Conservation (phyloP, 2,113 vertebrate genomes). For the Thomomys bottae region DNA sequence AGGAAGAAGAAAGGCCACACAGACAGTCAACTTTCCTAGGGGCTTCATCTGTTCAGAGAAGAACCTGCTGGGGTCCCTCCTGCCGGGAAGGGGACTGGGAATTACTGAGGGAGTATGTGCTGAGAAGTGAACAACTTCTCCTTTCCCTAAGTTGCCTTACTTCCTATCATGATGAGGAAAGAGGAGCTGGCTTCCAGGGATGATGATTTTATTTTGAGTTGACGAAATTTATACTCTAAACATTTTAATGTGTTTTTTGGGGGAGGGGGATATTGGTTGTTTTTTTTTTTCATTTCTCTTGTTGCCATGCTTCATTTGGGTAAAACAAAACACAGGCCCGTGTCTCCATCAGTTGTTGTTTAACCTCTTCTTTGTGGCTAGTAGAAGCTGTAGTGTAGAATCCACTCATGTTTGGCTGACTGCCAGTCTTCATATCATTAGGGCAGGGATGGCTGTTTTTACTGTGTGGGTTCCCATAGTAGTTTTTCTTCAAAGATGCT, state of each 20-base stretch:
- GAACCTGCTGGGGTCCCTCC: not conserved
- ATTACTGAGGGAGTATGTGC: not conserved
- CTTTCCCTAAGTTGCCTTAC: not conserved
- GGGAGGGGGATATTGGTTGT: no score
- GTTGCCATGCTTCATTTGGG: not conserved
- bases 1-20: not conserved
- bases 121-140: not conserved
- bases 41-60: not conserved
- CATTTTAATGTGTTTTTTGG: not conserved
- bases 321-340: not conserved
- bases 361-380: not conserved
- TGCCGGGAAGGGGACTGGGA: not conserved
- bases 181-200: not conserved
- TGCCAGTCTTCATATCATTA: not conserved
- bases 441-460: accelerated
- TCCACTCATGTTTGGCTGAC: not conserved
- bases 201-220: not conserved
- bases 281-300: not conserved
- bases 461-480: accelerated
- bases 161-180: not conserved
- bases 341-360: not conserved
- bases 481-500: not conserved
- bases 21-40: not conserved
- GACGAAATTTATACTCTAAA: not conserved
- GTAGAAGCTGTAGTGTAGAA: not conserved